Conservation (phyloP, 2,113 vertebrate genomes). For the Sakesphorus luctuosus region DNA sequence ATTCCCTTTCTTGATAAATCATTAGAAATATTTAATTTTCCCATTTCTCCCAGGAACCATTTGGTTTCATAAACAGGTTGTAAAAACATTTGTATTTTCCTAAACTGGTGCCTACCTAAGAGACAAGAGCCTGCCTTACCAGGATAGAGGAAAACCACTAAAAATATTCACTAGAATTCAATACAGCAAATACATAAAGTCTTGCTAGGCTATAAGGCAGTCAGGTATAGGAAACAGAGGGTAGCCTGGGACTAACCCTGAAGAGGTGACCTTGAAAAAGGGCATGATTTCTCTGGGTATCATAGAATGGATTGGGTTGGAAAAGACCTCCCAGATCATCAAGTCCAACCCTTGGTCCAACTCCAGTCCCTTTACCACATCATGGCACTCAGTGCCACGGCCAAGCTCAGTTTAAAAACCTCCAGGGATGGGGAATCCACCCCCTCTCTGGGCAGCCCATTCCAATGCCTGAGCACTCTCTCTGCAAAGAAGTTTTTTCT, state of each 20-base stretch:
- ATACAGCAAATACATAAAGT: neutral
- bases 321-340: too few species aligned
- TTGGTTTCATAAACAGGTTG: neutral
- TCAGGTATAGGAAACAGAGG: neutral
- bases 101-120: neutral
- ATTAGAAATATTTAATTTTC: neutral
- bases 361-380: too few species aligned
- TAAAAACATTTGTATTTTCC: neutral
- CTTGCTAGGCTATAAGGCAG: neutral
- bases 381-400: too few species aligned
- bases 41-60: neutral
- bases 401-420: too few species aligned
- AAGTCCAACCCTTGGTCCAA: too few species aligned
- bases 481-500: too few species aligned
- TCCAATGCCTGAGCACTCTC: too few species aligned
- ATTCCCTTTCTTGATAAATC: neutral
- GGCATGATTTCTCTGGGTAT: neutral
- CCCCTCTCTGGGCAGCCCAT: too few species aligned
- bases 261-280: neutral
- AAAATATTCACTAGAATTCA: neutral
- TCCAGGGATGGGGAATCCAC: too few species aligned
- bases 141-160: neutral
- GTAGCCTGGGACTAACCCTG: neutral
- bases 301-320: too few species aligned
- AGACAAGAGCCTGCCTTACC: neutral